phyloP scores from a whole-genome alignment of 2,113 vertebrate species.

The Mastomys coucha region DNA sequence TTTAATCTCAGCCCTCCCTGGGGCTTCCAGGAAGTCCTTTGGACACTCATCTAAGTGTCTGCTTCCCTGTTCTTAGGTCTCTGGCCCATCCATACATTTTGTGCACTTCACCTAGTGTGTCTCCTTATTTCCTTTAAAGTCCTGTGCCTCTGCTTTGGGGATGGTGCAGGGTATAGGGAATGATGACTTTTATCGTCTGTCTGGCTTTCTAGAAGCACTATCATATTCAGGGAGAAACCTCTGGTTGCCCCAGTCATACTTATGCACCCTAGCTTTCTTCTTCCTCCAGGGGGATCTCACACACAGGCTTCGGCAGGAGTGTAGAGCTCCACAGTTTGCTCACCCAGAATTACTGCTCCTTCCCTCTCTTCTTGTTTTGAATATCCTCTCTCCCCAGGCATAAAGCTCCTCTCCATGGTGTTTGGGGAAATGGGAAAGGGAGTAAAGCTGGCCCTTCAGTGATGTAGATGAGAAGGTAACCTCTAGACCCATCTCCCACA shows the following conservation, averaged over 20 bases:
- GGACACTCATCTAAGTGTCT: not conserved
- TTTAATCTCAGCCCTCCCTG: not conserved
- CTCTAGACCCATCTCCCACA: not conserved
- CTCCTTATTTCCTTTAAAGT: not conserved
- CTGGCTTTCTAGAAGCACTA: not conserved
- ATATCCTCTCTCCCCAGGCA: not conserved
- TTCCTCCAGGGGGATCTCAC: not conserved
- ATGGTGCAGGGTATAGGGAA: not conserved
- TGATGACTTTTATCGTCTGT: not conserved
- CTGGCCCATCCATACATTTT: not conserved
- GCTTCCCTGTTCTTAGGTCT: not conserved
- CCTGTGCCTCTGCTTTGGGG: not conserved
- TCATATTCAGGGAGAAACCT: not conserved
- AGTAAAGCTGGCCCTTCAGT: not conserved
- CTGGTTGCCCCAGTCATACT: not conserved
- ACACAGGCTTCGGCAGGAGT: not conserved
- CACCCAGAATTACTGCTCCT: not conserved
- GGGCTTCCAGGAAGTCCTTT: not conserved
- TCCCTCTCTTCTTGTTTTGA: not conserved
- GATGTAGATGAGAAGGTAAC: not conserved
- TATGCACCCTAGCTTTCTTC: not conserved
- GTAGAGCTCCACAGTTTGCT: not conserved
- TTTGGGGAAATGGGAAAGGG: not conserved
- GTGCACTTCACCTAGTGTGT: not conserved
- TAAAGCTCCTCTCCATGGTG: too few species aligned